Base-by-base conservation (phyloP, 2,113 vertebrate genomes). In the Phasianus colchicus region DNA sequence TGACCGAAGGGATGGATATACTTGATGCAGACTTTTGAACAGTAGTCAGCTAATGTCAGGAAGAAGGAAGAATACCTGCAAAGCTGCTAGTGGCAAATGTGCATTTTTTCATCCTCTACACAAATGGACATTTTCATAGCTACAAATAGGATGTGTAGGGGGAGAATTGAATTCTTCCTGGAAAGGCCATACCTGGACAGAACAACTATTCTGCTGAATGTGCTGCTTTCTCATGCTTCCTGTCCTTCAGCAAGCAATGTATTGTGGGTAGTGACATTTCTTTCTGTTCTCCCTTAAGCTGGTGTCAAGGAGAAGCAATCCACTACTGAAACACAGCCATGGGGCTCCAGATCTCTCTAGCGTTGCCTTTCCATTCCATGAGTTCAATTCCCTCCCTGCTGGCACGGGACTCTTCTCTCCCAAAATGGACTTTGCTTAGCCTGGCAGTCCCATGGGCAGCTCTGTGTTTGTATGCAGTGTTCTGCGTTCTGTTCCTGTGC, bases 381-480 rank as follows among this genome's bases (percentile, higher is more conserved):
- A 36, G 17, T 60, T 92, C 13, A 0, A 5, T 17, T 38, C 11
- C 42, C 10, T 78, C 87, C 21, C 16, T 34, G 21, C 36, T 67
- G 54, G 27, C 30, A 38, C 47, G 45, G 55, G 18, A 20, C 52
- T 63, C 14, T 48, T 90, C 21, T 32, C 66, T 86, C 9, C 1
- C 8, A 13, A 58, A 34, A 11, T 7, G 24, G 45, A 91, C 15
- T 22, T 75, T 13, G 4, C 36, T 42, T 34, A 61, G 50, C 36
- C 45, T 12, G 5, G 47, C 50, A 67, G 13, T 47, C n/a, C 36
- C 2, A 0, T 8, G 42, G 57, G 18, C 24, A 79, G 1, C 24
- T 5, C 61, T 47, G 34, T 1, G 0, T 60, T 70, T 65, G 22
- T 3, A 2, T 0, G 0, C 6, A 10, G 11, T 48, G 50, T 58